A percentile compares a stretch with the other conserved stretches of the same genome.
Conservation (phyloP, 2,113 vertebrate species). For the Scopus umbretta region DNA sequence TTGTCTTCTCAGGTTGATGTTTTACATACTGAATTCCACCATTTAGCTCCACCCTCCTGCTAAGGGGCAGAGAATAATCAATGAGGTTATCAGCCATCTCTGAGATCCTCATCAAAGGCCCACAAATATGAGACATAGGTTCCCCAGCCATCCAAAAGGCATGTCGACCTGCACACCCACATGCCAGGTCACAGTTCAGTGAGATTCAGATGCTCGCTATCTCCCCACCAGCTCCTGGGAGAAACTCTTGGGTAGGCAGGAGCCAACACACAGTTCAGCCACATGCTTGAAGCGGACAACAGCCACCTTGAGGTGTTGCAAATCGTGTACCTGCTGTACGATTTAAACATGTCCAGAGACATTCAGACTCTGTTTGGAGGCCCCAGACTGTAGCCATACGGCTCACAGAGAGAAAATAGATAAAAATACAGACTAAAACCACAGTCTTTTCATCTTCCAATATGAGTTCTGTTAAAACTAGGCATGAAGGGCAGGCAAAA, state of each 20-base stretch:
- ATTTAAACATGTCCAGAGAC: background rate
- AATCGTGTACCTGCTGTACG: background rate
- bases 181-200: background rate
- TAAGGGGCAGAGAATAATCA: background rate
- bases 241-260: background rate
- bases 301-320: background rate
- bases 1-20: background rate
- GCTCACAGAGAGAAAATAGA: background rate
- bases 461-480: background rate
- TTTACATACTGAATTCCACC: background rate
- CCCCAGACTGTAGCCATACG: background rate
- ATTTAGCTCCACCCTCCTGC: background rate
- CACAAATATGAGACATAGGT: background rate
- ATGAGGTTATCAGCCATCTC: background rate
- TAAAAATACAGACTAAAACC: background rate
- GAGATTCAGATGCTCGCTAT: background rate
- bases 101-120: background rate
- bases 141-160: background rate
- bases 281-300: background rate
- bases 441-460: background rate
- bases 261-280: background rate
- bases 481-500: background rate
- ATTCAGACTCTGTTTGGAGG: background rate
- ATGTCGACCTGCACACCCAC: fast-evolving
- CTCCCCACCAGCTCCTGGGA: background rate